Evolutionary conservation across 2,888 invertebrate species (phyloP), one percentile per base, ranked within the genome.

Genomic region (Torymus texanus): DNA sequence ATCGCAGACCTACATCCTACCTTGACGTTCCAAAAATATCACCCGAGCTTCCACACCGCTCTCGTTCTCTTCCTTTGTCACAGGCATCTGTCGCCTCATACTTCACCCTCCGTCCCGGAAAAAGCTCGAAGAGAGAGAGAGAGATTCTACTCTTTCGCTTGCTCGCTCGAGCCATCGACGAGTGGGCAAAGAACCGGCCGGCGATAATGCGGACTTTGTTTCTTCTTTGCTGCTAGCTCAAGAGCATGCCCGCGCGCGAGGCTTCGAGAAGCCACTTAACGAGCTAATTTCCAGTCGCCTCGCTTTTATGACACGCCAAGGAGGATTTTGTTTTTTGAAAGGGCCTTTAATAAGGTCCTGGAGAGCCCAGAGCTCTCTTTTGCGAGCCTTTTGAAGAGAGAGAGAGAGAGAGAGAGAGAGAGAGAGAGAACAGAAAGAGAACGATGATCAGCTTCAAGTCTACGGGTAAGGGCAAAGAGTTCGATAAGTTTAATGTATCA

Each of bases 181-280:
- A 29, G 63, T 29, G 41, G 16, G 41, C 41, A 41, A 14, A 14
- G 18, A n/a, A 56, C 24, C 29, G n/a, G 29, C 29, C 41, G 18
- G 58, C 72, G 67, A 66, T 71, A 12, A 51, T 10, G n/a, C 66
- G n/a, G 50, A 67, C 77, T 61, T 77, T 73, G 50, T 72, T 79
- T 73, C 73, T 72, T 74, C 73, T 50, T 53, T 66, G n/a, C 67
- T 2, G 13, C 50, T 10, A 24, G 55, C 59, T 14, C 14, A 53
- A 24, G 41, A 13, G 41, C 62, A 8, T 8, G 41, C 41, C 1
- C 8, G 41, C 41, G 41, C 41, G 41, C 41, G 8, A 41, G 41
- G 41, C 8, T 75, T 59, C 66, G 29, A 51, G 68, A 65, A 41
- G 55, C 67, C 77, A 77, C 81, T 73, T 73, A 73, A 67, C 67